Evolutionary conservation across 2,113 vertebrate species (phyloP), one percentile per base, ranked within the genome.

Genomic region (Leptodactylus fuscus): DNA sequence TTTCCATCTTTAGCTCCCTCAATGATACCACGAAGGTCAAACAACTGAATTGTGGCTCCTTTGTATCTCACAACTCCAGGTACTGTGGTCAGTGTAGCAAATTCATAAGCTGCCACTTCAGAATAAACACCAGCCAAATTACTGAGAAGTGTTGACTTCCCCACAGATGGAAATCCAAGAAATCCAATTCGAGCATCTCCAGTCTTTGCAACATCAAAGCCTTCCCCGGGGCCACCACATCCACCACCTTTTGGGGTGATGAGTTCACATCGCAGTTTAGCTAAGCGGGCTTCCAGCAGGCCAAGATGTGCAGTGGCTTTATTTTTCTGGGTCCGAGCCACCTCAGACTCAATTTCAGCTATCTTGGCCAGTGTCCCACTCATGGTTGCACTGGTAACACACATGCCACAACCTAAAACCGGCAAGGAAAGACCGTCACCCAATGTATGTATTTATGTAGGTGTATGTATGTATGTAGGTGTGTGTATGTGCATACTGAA

Each of bases 21-120:
- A 84, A 99, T 99, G 91, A 99, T 99, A 91, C 98, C 98, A n/a
- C 98, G 98, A 58, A 99, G 96, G 93, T 99, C 98, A 88, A 99
- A 91, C 16, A 99, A 96, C 97, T 99, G 98, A 87, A 99, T 98
- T 91, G 99, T 99, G 89, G 98, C 98, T 81, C 98, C 98, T 92
- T 99, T 99, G 91, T 99, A 99, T 82, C 98, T 95, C 90, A 99
- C 98, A 75, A 99, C 98, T 49, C 98, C 97, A 27, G 98, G 97
- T 70, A 99, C 98, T 0, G 98, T 99, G 0, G 98, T 99, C 32
- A 99, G 92, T 0, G 98, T 99, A 32, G 98, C 99, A 91, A 99
- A 99, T 87, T 99, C 98, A 10, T 99, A 99, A 0, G 97, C 97
- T 38, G 98, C 98, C 27, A 99, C 98, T 88, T 99, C 98, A 1